A percentile compares a stretch with the other conserved stretches of the same genome.
These are phyloP conservation scores for Grantiella picta DNA, from an alignment of 2,113 vertebrate genomes.

Conservation along the genomic window DNA sequence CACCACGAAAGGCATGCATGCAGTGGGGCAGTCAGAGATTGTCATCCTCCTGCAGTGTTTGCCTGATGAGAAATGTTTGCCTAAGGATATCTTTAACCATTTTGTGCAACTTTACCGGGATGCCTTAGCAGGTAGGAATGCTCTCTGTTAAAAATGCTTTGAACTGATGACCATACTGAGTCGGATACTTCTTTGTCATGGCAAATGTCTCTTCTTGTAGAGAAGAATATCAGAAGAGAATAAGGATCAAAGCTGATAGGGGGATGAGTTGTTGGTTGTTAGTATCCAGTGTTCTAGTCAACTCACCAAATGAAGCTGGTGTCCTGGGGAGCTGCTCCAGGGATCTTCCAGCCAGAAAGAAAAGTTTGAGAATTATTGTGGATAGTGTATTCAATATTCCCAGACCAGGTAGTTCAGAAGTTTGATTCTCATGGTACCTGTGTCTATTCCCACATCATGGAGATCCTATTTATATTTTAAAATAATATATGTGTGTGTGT, in stretches of 20 bases:
- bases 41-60: conserved; percentile 95
- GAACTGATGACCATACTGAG: neutral
- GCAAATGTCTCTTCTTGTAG: neutral
- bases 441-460: neutral
- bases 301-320: neutral
- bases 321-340: neutral
- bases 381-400: neutral
- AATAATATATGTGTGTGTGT: neutral
- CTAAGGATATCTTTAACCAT: conserved; percentile 94
- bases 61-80: conserved; percentile 96
- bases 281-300: neutral
- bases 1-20: conserved; percentile 97
- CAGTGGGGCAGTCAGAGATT: conserved; percentile 92
- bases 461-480: neutral
- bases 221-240: neutral
- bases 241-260: neutral
- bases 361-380: neutral
- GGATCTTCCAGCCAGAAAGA: neutral
- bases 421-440: neutral
- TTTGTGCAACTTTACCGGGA: conserved; percentile 97
- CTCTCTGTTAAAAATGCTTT: neutral
- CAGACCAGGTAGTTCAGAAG: neutral
- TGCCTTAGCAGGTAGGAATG: conserved; percentile 83
- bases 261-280: neutral
- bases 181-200: neutral